phyloP scores from a whole-genome alignment of 2,797 vertebrate genomes.

The Trichosurus vulpecula region DNA sequence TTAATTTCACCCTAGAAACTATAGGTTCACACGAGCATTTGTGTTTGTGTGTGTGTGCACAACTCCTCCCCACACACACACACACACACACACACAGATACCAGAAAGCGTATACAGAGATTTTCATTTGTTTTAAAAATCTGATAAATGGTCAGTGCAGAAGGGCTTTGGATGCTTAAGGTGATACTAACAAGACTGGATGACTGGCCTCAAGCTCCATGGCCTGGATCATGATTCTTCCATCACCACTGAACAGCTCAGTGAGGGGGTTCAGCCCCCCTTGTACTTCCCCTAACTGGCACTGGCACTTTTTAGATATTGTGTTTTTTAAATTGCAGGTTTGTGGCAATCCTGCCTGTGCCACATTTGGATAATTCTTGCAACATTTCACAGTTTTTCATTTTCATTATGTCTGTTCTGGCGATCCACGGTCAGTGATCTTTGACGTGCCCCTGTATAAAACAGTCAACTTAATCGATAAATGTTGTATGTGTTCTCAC shows the following conservation, averaged over 20 bases:
- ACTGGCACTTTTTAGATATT: too few species aligned
- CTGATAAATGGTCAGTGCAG: constrained; percentile 28
- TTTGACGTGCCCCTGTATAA: neutral
- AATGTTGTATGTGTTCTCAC: neutral
- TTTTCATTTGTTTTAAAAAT: constrained; percentile 27
- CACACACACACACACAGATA: neutral
- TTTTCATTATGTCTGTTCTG: neutral
- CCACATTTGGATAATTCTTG: neutral
- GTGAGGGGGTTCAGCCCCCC: neutral
- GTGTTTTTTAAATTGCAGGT: too few species aligned
- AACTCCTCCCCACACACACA: accelerated
- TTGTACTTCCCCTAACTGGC: too few species aligned
- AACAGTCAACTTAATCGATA: neutral
- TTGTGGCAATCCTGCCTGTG: too few species aligned
- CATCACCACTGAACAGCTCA: constrained; percentile 18
- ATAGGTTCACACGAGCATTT: constrained; percentile 10
- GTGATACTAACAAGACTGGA: constrained; percentile 40
- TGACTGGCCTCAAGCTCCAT: constrained; percentile 24
- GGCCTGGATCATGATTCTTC: constrained; percentile 24
- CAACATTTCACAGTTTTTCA: neutral
- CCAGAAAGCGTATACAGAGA: constrained; percentile 34
- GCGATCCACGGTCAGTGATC: neutral
- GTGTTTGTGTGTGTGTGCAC: too few species aligned
- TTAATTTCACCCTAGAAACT: constrained; percentile 46
- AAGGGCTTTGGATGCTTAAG: constrained; percentile 1